These are phyloP conservation scores for Enhydra lutris DNA, from an alignment of 2,113 vertebrate genomes.

Conservation along the genomic window DNA sequence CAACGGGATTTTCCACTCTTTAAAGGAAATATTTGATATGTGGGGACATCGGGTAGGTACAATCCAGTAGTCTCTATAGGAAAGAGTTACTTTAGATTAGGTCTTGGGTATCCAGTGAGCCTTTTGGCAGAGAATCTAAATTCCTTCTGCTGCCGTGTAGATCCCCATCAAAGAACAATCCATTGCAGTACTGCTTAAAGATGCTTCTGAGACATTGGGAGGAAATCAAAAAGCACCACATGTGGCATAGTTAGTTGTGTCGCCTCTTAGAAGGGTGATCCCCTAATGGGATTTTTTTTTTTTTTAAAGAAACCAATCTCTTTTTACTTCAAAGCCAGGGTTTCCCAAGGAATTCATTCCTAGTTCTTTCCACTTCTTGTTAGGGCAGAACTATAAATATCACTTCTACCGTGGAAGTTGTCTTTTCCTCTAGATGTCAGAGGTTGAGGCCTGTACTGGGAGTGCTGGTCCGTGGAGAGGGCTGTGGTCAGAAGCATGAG, in stretches of 20 bases:
- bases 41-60: fast-evolving
- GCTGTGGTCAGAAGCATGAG: neutral
- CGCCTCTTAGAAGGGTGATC: neutral
- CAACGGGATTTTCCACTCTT: neutral
- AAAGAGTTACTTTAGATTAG: neutral
- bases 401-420: neutral
- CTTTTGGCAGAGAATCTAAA: neutral
- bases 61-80: neutral
- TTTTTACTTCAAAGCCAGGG: neutral
- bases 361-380: neutral
- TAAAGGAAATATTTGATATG: neutral
- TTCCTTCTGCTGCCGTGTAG: neutral
- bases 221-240: neutral
- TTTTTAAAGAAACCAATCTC: neutral
- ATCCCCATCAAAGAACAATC: neutral
- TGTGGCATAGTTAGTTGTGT: neutral
- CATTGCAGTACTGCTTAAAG: neutral
- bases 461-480: neutral
- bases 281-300: neutral
- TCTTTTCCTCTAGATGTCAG: neutral
- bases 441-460: neutral
- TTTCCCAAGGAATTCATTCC: neutral
- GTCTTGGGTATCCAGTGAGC: neutral
- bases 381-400: neutral
- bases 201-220: neutral